phyloP scores from a whole-genome alignment of 2,797 vertebrate genomes.

The Tarsius wallacei region DNA sequence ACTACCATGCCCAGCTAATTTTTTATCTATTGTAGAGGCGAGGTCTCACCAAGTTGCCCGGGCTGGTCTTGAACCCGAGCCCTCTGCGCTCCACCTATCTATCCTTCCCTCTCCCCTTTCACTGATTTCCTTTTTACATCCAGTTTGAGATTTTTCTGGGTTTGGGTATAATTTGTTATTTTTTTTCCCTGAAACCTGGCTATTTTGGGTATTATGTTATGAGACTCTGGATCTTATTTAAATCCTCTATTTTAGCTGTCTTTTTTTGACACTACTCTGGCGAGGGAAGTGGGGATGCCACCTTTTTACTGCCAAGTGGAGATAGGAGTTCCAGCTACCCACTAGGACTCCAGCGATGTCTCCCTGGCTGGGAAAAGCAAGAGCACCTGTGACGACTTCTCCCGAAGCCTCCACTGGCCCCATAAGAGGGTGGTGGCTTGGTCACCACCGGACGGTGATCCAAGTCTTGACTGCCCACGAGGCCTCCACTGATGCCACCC shows the following conservation, averaged over 20 bases:
- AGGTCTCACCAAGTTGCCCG: background rate
- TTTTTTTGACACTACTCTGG: background rate
- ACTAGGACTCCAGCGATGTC: background rate
- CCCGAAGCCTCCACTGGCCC: background rate
- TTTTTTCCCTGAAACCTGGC: background rate
- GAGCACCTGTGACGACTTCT: background rate
- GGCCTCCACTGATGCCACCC: background rate
- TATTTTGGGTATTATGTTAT: background rate
- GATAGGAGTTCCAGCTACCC: background rate
- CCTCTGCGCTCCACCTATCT: background rate
- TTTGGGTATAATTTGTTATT: background rate
- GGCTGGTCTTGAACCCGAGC: background rate
- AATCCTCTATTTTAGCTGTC: background rate
- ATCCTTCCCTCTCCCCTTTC: background rate
- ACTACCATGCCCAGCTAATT: background rate
- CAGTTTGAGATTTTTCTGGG: background rate
- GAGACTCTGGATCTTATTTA: background rate
- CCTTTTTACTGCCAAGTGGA: background rate
- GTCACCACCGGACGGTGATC: background rate
- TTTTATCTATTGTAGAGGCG: background rate
- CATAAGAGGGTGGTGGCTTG: background rate
- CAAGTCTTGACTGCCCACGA: background rate
- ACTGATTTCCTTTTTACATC: background rate
- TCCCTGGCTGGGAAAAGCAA: background rate
- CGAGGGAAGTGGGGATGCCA: background rate